A percentile compares a stretch with the other conserved stretches of the same genome.
Conservation (phyloP, 2,797 vertebrate species). For the Cirrhinus molitorella region DNA sequence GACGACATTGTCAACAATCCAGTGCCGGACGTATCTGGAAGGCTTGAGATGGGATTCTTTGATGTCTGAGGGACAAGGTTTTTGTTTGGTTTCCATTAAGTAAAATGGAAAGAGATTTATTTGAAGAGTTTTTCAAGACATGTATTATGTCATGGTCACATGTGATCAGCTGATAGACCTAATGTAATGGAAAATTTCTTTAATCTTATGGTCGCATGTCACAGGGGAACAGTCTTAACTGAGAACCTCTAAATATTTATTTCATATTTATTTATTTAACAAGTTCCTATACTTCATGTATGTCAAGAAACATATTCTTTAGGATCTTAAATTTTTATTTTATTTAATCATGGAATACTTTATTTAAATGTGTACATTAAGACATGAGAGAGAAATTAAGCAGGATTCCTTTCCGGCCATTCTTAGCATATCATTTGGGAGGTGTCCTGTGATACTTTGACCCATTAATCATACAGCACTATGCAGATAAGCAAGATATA, state of each 20-base stretch:
- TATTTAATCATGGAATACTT: not conserved
- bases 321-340: not conserved
- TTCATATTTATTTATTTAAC: not conserved
- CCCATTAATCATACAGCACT: constrained; percentile 49
- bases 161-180: not conserved
- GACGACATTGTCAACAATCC: not conserved
- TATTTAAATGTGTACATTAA: not conserved
- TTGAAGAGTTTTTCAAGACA: not conserved
- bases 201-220: not conserved
- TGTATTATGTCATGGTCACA: not conserved
- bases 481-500: constrained; percentile 59
- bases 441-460: constrained; percentile 58
- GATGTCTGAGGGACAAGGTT: not conserved
- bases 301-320: not conserved
- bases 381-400: not conserved
- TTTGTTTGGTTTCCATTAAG: not conserved
- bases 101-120: not conserved
- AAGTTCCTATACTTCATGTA: not conserved
- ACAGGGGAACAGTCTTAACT: not conserved
- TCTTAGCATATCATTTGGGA: constrained; percentile 35
- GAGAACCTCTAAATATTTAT: not conserved
- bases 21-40: constrained; percentile 10
- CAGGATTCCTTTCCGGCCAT: not conserved
- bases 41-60: not conserved
- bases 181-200: not conserved